Conservation (phyloP, 2,113 vertebrate species). For the Cyprinodon variegatus region DNA sequence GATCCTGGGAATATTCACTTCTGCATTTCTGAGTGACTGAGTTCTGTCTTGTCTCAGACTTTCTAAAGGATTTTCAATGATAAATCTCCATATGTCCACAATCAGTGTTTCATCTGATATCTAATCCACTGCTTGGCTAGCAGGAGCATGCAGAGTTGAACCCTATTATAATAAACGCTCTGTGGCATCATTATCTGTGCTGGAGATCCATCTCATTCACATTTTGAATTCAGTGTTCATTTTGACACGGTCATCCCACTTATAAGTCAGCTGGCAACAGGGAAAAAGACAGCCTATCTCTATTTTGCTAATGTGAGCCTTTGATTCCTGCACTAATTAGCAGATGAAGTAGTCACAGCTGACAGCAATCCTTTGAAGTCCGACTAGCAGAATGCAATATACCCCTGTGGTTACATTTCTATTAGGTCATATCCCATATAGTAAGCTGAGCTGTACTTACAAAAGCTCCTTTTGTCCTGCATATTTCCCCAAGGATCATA, state of each 20-base stretch:
- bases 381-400: conserved; percentile 33
- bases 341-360: conserved; percentile 35
- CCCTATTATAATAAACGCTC: not conserved
- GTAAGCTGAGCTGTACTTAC: conserved; percentile 30
- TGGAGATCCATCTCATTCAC: conserved; percentile 16
- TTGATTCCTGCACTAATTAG: conserved; percentile 49
- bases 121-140: not conserved
- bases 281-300: conserved; percentile 29
- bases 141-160: conserved; percentile 1
- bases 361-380: conserved; percentile 41
- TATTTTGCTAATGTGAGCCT: conserved; percentile 20
- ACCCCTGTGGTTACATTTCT: conserved; percentile 34
- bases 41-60: not conserved
- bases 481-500: conserved; percentile 10
- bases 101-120: not conserved
- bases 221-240: conserved; percentile 13
- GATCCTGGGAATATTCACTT: not conserved
- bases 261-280: conserved; percentile 32
- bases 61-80: not conserved
- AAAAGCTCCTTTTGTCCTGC: conserved; percentile 17
- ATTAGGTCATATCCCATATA: conserved; percentile 39
- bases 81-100: not conserved
- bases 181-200: conserved; percentile 44
- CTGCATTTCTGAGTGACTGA: not conserved
- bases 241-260: conserved; percentile 21